Percentiles rank a stretch among this genome's conserved stretches.
Evolutionary conservation across 2,888 invertebrate genomes (phyloP).

Genomic region (Lochmaea crataegi): DNA sequence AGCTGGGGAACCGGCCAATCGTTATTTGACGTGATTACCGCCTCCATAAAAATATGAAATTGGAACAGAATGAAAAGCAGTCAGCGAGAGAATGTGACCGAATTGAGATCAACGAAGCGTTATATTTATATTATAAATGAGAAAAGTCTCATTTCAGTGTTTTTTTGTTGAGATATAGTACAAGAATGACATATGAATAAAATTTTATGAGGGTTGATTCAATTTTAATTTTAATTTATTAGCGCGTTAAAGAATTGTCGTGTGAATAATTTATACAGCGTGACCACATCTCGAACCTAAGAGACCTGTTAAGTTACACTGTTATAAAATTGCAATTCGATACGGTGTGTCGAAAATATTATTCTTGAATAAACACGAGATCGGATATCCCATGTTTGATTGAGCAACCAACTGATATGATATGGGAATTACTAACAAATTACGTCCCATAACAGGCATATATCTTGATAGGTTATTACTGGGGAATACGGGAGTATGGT

Average conservation of each 20-base stretch:
- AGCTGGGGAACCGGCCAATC: conserved; percentile 49
- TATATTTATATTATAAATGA: conserved; percentile 42
- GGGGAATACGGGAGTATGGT: conserved; percentile 20
- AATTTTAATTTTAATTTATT: neutral
- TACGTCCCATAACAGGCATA: conserved; percentile 60
- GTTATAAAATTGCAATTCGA: conserved; percentile 40
- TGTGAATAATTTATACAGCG: conserved; percentile 47
- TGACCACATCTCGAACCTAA: conserved; percentile 41
- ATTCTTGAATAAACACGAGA: conserved; percentile 40
- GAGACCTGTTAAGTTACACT: conserved; percentile 40
- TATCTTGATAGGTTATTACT: conserved; percentile 32
- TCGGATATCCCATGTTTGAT: conserved; percentile 56
- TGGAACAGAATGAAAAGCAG: conserved; percentile 46
- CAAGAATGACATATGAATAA: conserved; percentile 24
- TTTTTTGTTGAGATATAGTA: conserved; percentile 20
- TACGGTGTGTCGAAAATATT: conserved; percentile 39
- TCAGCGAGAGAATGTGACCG: conserved; percentile 43
- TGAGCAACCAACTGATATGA: conserved; percentile 61
- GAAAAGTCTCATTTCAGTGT: conserved; percentile 41
- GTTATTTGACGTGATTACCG: conserved; percentile 55
- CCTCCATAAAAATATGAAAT: conserved; percentile 50
- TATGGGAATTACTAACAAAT: conserved; percentile 65
- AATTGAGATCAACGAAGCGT: conserved; percentile 47
- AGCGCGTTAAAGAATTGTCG: conserved; percentile 4
- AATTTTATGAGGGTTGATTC: too few species aligned